Conservation (phyloP, 2,888 invertebrate genomes). For the Drosophila antonietae region DNA sequence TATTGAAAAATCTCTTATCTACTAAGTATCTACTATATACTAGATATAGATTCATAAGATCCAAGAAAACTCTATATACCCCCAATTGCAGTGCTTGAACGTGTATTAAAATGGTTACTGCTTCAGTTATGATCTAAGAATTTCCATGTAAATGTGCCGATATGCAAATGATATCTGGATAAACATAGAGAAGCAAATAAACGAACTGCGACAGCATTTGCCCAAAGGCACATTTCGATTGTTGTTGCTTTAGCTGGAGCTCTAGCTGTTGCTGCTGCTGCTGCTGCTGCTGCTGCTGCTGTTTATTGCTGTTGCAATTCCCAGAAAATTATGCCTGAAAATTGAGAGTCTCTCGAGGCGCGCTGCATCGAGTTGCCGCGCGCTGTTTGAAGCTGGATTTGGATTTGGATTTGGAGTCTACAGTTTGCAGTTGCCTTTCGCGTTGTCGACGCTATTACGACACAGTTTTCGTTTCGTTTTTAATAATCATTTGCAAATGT, state of each 20-base stretch:
- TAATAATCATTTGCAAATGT: conserved; percentile 75
- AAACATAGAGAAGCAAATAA: conserved; percentile 49
- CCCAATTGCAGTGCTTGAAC: neutral
- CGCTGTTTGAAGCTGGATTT: conserved; percentile 14
- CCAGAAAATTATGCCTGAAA: conserved; percentile 72
- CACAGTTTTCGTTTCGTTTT: conserved; percentile 76
- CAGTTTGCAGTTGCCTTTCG: conserved; percentile 41
- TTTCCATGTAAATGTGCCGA: conserved; percentile 48
- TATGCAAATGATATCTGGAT: conserved; percentile 50
- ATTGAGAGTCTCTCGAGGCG: conserved; percentile 58
- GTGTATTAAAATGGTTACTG: conserved; percentile 26
- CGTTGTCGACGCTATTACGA: conserved; percentile 62
- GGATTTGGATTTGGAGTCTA: conserved; percentile 10
- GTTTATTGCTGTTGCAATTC: conserved; percentile 59
- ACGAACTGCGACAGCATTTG: conserved; percentile 46
- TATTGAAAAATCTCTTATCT: neutral
- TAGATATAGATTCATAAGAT: neutral
- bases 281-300: conserved; percentile 20
- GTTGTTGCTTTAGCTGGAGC: conserved; percentile 6
- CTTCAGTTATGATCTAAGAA: conserved; percentile 50
- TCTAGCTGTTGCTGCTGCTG: neutral
- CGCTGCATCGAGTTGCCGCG: conserved; percentile 23
- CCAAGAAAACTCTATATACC: neutral
- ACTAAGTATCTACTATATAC: too few relatives aligned
- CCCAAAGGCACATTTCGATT: conserved; percentile 44